Conservation (phyloP, 2,113 vertebrate genomes). For the Trochalopteron elliotii region DNA sequence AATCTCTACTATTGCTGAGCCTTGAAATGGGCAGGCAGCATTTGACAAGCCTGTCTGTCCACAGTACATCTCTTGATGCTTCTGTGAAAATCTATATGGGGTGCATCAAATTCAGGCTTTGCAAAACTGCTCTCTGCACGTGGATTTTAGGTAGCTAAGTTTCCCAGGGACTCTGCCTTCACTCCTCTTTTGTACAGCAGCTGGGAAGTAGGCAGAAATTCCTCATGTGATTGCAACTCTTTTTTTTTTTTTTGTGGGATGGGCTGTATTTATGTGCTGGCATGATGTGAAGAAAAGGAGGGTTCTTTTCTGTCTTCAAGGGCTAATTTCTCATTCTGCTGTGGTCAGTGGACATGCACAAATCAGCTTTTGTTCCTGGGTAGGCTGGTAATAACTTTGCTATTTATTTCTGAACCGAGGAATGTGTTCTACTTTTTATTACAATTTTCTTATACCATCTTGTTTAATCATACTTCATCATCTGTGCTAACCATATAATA, state of each 20-base stretch:
- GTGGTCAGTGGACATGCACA: not conserved
- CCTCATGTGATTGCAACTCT: not conserved
- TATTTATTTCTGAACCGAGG: not conserved
- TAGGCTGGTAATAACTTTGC: not conserved
- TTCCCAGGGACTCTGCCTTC: not conserved
- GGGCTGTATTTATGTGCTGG: not conserved
- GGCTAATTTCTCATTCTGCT: not conserved
- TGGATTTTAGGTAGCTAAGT: not conserved
- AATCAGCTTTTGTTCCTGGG: not conserved
- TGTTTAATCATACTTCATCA: not conserved
- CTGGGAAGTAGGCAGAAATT: not conserved
- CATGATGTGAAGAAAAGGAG: not conserved
- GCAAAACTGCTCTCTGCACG: not conserved
- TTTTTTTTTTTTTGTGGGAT: not conserved
- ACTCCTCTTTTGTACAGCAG: not conserved
- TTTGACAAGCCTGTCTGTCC: not conserved
- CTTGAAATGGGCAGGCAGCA: not conserved
- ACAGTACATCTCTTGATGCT: not conserved
- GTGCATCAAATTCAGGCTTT: not conserved
- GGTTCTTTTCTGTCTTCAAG: not conserved
- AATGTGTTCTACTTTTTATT: not conserved
- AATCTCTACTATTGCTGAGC: not conserved
- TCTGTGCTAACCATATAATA: not conserved
- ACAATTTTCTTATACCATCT: not conserved
- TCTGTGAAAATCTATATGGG: not conserved